These are phyloP conservation scores for Metopolophium dirhodum DNA, from an alignment of 1,140 invertebrate species.

Conservation along the genomic window DNA sequence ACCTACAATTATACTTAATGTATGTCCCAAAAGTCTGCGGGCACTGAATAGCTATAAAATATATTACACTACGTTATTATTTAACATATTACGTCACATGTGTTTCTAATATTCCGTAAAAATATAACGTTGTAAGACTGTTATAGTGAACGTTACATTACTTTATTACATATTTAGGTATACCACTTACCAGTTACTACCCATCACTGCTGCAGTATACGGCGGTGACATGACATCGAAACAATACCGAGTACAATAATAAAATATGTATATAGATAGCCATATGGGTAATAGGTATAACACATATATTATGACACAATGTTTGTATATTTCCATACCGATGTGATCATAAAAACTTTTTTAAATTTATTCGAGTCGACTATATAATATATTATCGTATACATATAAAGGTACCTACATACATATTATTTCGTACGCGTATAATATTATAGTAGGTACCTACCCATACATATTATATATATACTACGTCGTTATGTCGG, in stretches of 20 bases:
- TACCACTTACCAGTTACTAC: neutral
- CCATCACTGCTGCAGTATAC: neutral
- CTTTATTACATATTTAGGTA: neutral
- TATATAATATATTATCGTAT: neutral
- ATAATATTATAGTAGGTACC: neutral
- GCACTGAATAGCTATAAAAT: too few species aligned
- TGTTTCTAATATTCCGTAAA: neutral
- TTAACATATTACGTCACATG: neutral
- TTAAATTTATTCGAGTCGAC: conserved; percentile 1
- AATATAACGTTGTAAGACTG: neutral
- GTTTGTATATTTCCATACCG: neutral
- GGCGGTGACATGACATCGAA: neutral
- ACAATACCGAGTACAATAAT: neutral
- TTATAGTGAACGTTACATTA: neutral
- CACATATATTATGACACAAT: neutral
- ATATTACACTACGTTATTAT: neutral
- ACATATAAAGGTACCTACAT: too few species aligned
- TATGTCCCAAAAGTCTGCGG: too few species aligned
- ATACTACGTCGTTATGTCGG: neutral
- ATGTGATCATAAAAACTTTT: neutral
- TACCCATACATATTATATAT: neutral
- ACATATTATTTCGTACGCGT: neutral
- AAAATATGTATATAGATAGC: neutral
- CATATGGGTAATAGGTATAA: neutral
- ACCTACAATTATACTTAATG: too few species aligned